phyloP scores from a whole-genome alignment of 2,113 vertebrate genomes.

The Peucedramus taeniatus region DNA sequence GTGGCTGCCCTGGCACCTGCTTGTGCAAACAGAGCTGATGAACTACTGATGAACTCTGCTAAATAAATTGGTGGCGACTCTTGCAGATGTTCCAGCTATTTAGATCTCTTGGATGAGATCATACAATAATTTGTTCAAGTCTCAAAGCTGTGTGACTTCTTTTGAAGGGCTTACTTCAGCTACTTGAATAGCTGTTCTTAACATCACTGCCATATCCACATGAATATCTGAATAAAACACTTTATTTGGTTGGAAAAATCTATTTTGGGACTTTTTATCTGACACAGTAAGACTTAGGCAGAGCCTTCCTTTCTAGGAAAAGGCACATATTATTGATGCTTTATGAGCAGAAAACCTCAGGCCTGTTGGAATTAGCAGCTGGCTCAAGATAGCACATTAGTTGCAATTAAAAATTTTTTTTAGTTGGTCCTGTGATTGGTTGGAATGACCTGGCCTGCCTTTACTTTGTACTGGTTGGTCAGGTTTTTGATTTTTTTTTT shows the following conservation, averaged over 20 bases:
- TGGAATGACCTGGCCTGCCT: background rate
- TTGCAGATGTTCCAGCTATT: slow-evolving; percentile 51
- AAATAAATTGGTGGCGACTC: slow-evolving; percentile 20
- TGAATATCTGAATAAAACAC: slow-evolving; percentile 38
- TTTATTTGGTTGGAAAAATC: slow-evolving; percentile 11
- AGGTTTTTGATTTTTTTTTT: background rate
- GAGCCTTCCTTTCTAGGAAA: slow-evolving; percentile 46
- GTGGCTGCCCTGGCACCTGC: slow-evolving; percentile 41
- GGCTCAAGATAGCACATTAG: background rate
- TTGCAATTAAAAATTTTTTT: background rate
- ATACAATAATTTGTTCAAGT: slow-evolving; percentile 29
- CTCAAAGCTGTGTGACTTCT: slow-evolving; percentile 38
- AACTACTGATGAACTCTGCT: slow-evolving; percentile 36
- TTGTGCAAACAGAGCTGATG: slow-evolving; percentile 42
- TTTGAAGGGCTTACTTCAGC: slow-evolving; percentile 44
- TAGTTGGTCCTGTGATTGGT: rapidly evolving
- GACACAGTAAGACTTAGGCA: slow-evolving; percentile 9
- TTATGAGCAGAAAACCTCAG: slow-evolving; percentile 35
- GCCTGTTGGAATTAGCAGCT: slow-evolving; percentile 7
- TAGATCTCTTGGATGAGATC: slow-evolving; percentile 47
- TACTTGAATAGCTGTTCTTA: slow-evolving; percentile 44
- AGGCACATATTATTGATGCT: background rate
- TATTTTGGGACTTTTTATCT: slow-evolving; percentile 34
- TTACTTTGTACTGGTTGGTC: background rate
- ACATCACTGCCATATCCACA: background rate